Conservation (phyloP, 53 echinoderm and acorn worm genomes). For the Temnopleurus reevesii region DNA sequence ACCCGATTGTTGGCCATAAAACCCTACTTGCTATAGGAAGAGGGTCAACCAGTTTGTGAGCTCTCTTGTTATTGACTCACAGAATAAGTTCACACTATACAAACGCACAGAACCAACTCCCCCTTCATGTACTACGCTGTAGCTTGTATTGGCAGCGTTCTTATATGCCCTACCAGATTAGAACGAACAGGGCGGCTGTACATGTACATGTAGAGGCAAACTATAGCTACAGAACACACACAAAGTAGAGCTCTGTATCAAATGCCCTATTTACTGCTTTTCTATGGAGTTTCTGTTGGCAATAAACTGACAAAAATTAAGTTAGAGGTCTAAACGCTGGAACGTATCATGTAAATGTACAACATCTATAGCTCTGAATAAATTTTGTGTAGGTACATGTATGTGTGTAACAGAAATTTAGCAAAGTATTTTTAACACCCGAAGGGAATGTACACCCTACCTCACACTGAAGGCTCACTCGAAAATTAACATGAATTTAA, state of each 20-base stretch:
- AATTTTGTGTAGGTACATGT: too few species aligned
- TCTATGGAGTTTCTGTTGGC: neutral
- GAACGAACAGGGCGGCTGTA: neutral
- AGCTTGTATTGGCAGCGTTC: neutral
- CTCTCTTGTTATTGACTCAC: conserved; percentile 16
- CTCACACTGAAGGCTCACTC: too few species aligned
- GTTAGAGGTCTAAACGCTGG: too few species aligned
- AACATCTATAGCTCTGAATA: too few species aligned
- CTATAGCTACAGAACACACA: neutral
- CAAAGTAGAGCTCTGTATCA: neutral
- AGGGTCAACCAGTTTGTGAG: neutral
- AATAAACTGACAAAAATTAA: neutral
- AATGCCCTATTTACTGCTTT: neutral
- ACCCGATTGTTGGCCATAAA: conserved; percentile 1
- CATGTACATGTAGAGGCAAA: neutral
- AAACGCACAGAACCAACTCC: neutral
- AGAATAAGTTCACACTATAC: neutral
- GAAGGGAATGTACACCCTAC: too few species aligned
- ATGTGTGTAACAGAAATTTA: too few species aligned
- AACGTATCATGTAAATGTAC: too few species aligned
- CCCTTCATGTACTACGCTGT: neutral
- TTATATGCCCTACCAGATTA: neutral
- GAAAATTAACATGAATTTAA: too few species aligned
- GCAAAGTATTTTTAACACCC: too few species aligned
- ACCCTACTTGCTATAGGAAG: conserved; percentile 4